Conservation (phyloP, 2,888 invertebrate genomes). For the Mallateleia sp. region DNA sequence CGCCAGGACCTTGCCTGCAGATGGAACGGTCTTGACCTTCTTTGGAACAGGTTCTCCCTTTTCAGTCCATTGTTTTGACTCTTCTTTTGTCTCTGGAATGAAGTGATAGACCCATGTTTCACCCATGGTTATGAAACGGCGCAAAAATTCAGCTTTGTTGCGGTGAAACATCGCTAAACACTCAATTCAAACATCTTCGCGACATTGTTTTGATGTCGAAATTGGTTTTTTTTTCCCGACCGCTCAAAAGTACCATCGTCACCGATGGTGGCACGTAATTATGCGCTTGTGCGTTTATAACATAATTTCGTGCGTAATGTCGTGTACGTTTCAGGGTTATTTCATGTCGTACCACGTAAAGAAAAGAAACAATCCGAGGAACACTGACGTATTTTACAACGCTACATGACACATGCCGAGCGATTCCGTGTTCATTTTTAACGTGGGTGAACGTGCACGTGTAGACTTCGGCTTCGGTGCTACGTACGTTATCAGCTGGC, state of each 20-base stretch:
- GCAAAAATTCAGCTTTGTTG: no score
- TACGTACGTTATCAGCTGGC: constrained; percentile 42
- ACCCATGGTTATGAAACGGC: no score
- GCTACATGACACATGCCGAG: constrained; percentile 57
- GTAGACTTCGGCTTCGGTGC: constrained; percentile 46
- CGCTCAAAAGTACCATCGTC: background rate
- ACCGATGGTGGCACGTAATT: background rate
- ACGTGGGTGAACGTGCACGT: constrained; percentile 69
- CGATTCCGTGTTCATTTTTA: constrained; percentile 65
- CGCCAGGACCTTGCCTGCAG: no score
- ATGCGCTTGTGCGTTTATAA: constrained; percentile 27
- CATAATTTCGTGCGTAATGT: constrained; percentile 43
- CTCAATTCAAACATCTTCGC: no score
- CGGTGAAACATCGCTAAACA: no score
- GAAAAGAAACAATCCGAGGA: constrained; percentile 59
- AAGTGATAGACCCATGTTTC: no score
- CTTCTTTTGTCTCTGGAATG: no score
- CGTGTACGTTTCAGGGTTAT: constrained; percentile 7
- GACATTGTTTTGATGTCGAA: background rate
- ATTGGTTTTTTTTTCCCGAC: background rate
- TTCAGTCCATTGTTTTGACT: no score
- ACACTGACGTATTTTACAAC: constrained; percentile 63
- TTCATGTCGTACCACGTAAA: constrained; percentile 28
- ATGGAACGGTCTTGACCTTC: no score
- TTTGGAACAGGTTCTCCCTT: no score